Percentiles rank a stretch among this genome's conserved stretches.
These are phyloP conservation scores for Cherax destructor DNA, from an alignment of 1,140 invertebrate species.

Conservation along the genomic window DNA sequence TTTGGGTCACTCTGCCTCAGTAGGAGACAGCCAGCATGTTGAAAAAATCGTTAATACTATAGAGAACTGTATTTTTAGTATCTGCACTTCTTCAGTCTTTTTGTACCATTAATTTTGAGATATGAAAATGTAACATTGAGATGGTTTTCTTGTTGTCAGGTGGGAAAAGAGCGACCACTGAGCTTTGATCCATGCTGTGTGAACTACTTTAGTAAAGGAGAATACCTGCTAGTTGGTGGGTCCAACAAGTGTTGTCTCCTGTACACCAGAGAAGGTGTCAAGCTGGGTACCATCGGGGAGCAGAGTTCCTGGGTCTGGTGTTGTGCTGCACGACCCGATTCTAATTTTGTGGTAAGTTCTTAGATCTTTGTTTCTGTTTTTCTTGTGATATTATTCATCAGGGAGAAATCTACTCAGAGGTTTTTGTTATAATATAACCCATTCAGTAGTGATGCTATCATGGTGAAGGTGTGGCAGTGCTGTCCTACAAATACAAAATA, in stretches of 20 bases:
- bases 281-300: conserved; percentile 83
- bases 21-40: no score
- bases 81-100: no score
- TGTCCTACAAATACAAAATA: no score
- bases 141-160: conserved; percentile 73
- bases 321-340: conserved; percentile 84
- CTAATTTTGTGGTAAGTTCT: conserved; percentile 82
- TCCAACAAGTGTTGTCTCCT: conserved; percentile 86
- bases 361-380: not conserved
- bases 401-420: not conserved
- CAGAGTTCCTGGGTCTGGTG: conserved; percentile 92
- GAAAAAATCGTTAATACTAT: no score
- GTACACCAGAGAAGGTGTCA: conserved; percentile 90
- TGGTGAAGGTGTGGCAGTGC: not conserved
- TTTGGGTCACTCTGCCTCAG: no score
- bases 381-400: no score
- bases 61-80: no score
- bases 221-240: conserved; percentile 90
- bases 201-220: conserved; percentile 85
- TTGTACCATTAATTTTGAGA: no score
- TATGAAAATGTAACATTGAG: no score
- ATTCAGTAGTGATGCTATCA: not conserved
- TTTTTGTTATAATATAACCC: not conserved
- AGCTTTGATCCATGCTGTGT: conserved; percentile 89
- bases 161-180: conserved; percentile 85